A percentile compares a stretch with the other conserved stretches of the same genome.
Evolutionary conservation across 2,113 vertebrate genomes (phyloP).

Genomic region (Prolemur simus): DNA sequence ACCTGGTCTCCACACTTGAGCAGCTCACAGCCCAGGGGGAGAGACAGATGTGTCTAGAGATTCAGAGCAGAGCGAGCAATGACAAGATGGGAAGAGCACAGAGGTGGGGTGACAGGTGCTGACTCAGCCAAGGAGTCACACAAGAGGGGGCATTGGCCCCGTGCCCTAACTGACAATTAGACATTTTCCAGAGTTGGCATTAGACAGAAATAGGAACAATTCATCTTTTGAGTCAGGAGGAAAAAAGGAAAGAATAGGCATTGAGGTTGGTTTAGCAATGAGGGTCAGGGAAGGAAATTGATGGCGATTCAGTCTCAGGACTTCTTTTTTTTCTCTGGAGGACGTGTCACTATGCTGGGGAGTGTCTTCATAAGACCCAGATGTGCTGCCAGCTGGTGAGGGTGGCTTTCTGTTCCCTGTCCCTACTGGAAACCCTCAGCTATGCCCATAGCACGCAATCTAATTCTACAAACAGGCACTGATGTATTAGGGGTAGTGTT

Average conservation of each 20-base stretch:
- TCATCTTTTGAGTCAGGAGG: conserved; percentile 15
- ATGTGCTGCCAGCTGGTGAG: not conserved
- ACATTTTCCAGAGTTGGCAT: not conserved
- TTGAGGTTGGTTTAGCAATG: not conserved
- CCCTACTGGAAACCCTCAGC: not conserved
- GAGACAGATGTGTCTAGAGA: not conserved
- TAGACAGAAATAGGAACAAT: not conserved
- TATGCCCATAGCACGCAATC: fast-evolving
- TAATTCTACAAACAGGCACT: not conserved
- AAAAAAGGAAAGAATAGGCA: not conserved
- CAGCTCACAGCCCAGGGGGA: not conserved
- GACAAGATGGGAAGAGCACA: not conserved
- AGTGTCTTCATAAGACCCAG: not conserved
- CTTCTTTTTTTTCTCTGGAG: not conserved
- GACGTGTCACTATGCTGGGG: not conserved
- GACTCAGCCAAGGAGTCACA: not conserved
- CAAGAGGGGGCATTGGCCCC: not conserved
- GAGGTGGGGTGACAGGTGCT: not conserved
- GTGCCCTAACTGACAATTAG: not conserved
- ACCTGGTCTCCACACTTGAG: not conserved
- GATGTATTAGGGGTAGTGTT: not conserved
- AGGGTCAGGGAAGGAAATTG: not conserved
- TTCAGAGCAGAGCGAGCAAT: not conserved
- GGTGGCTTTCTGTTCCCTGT: not conserved
- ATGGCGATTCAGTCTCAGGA: not conserved